phyloP scores from a whole-genome alignment of 1,140 invertebrate genomes.

The Leptoteleia sp. region DNA sequence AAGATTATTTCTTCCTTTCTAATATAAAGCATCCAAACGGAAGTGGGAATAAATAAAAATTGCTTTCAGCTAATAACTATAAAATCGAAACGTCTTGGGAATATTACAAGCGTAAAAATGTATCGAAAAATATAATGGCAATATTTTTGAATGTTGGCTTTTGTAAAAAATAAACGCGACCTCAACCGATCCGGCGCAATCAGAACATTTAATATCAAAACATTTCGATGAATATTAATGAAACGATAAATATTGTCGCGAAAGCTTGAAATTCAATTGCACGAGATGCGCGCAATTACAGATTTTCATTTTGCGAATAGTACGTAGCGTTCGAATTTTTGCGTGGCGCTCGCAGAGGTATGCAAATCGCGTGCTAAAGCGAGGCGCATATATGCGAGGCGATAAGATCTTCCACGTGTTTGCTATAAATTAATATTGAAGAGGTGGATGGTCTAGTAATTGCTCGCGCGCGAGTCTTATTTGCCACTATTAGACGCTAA shows the following conservation, averaged over 20 bases:
- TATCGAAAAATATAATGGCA: too few relatives aligned
- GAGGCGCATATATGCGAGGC: conserved; percentile 29
- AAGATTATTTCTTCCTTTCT: too few relatives aligned
- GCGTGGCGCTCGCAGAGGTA: conserved; percentile 35
- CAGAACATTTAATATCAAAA: conserved; percentile 40
- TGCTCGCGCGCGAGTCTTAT: conserved; percentile 51
- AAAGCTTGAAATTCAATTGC: conserved; percentile 45
- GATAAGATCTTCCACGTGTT: conserved; percentile 56
- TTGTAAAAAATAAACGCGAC: too few relatives aligned
- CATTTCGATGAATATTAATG: conserved; percentile 56
- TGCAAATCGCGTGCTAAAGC: conserved; percentile 48
- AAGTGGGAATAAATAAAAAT: too few relatives aligned
- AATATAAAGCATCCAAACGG: too few relatives aligned
- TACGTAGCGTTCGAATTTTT: conserved; percentile 37
- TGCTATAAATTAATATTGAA: conserved; percentile 58
- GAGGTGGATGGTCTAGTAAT: conserved; percentile 49
- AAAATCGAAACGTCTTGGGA: too few relatives aligned
- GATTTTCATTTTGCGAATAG: conserved; percentile 50
- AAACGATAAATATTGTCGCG: conserved; percentile 50
- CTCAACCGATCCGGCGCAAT: conserved; percentile 34
- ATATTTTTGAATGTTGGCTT: too few relatives aligned
- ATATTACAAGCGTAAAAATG: too few relatives aligned
- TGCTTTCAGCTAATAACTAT: too few relatives aligned
- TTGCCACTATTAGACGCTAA: conserved; percentile 58
- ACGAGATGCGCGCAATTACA: conserved; percentile 29